Evolutionary conservation across 2,797 vertebrate genomes (phyloP).

Genomic region (Morelia viridis): DNA sequence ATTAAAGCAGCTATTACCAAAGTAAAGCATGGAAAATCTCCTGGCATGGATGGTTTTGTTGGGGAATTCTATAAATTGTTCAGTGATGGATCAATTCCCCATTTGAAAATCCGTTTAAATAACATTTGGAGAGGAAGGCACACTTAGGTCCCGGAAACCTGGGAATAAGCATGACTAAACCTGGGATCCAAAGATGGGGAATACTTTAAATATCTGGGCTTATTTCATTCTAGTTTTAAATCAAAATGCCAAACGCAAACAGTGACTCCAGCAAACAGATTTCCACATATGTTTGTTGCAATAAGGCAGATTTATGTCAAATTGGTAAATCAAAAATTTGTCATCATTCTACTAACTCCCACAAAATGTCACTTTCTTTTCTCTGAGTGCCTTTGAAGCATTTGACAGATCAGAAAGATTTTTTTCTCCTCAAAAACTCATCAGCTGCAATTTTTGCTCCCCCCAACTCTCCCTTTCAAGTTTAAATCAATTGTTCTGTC

Average conservation of each 20-base stretch:
- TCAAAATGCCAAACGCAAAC: not conserved
- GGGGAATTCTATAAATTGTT: not conserved
- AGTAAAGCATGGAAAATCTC: not conserved
- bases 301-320: not conserved
- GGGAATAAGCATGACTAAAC: not conserved
- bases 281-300: not conserved
- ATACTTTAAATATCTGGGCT: not conserved
- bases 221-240: not conserved
- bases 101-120: not conserved
- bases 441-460: not conserved
- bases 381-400: not conserved
- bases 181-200: not conserved
- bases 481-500: not conserved
- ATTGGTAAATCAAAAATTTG: not conserved
- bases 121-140: not conserved
- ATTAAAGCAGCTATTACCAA: constrained; percentile 10
- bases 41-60: not conserved
- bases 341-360: not conserved
- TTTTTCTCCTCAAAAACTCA: not conserved
- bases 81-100: constrained; percentile 1
- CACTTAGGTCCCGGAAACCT: not conserved
- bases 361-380: not conserved
- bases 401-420: not conserved
- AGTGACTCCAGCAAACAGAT: not conserved
- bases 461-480: not conserved